These are phyloP conservation scores for Oscheius myriophilus DNA, from an alignment of 2,888 invertebrate genomes.

Conservation along the genomic window DNA sequence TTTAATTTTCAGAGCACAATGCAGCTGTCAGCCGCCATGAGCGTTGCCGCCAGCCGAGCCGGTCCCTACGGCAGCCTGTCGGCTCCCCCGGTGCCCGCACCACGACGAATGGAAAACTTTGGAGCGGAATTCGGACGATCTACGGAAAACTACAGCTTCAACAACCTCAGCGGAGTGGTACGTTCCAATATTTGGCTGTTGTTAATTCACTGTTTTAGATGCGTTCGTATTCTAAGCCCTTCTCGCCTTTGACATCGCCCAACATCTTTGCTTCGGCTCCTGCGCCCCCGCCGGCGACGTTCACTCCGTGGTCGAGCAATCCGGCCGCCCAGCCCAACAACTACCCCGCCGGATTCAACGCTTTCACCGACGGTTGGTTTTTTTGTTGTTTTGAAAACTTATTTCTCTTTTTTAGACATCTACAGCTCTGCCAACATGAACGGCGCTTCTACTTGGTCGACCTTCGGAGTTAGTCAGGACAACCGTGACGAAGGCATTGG, in stretches of 20 bases:
- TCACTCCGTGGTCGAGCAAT: conserved; percentile 9
- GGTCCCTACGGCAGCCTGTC: conserved; percentile 19
- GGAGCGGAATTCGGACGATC: conserved; percentile 14
- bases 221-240: conserved; percentile 15
- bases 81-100: neutral
- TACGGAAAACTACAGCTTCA: conserved; percentile 19
- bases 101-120: conserved; percentile 9
- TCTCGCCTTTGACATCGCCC: neutral
- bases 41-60: conserved; percentile 3
- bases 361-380: conserved; percentile 8
- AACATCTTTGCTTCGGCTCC: conserved; percentile 20
- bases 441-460: conserved; percentile 32
- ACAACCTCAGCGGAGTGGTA: conserved; percentile 16
- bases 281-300: too few relatives aligned
- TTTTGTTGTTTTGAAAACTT: neutral
- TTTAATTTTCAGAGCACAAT: conserved; percentile 4
- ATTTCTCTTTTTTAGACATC: conserved; percentile 1
- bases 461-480: conserved; percentile 18
- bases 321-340: conserved; percentile 22
- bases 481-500: conserved; percentile 57
- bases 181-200: neutral
- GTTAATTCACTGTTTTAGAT: conserved; percentile 14
- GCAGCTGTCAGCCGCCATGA: conserved; percentile 12
- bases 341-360: conserved; percentile 19
- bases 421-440: conserved; percentile 16